Conservation (phyloP, 23 tunicate species). For the Trididemnum nubilum region DNA sequence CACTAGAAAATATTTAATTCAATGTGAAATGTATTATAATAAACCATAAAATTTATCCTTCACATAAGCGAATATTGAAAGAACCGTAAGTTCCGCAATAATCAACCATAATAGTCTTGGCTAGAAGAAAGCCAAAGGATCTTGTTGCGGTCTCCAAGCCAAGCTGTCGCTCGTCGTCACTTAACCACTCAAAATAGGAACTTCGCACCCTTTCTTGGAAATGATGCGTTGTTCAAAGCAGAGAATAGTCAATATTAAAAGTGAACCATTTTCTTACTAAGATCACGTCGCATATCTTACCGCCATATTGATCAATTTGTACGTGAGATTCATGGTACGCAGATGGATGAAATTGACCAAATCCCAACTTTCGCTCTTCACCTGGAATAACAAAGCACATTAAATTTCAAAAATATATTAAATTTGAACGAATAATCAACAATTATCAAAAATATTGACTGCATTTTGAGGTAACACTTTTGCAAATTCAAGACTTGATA, state of each 20-base stretch:
- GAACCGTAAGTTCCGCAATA: not conserved
- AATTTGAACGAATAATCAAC: not conserved
- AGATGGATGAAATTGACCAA: conserved; percentile 71
- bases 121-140: too few species aligned
- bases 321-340: conserved; percentile 90
- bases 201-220: too few species aligned
- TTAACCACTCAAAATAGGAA: too few species aligned
- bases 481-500: not conserved
- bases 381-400: conserved; percentile 25
- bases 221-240: too few species aligned
- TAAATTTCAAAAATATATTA: not conserved
- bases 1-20: conserved; percentile 49
- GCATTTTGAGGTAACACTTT: too few species aligned
- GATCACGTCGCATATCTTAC: conserved; percentile 69
- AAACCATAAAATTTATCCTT: not conserved
- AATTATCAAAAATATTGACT: too few species aligned
- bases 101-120: not conserved
- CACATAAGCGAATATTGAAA: not conserved
- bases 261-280: too few species aligned
- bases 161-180: too few species aligned
- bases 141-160: too few species aligned
- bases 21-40: too few species aligned
- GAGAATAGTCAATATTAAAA: too few species aligned
- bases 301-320: conserved; percentile 76
- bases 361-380: conserved; percentile 73